Evolutionary conservation across 2,797 vertebrate species (phyloP).

Genomic region (Etheostoma nigrum): DNA sequence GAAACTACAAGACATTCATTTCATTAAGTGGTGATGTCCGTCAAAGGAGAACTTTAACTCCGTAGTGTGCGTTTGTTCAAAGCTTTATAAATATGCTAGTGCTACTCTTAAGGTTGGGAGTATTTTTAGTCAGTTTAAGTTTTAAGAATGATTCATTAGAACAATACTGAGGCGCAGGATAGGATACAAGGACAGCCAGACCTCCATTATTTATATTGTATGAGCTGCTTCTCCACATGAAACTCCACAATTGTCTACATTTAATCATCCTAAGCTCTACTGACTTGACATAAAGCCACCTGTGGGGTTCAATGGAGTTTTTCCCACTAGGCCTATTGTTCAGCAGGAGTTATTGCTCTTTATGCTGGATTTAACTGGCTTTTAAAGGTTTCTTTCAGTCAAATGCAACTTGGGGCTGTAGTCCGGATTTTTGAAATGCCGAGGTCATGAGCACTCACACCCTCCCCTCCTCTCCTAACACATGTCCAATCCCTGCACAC

Average conservation of each 20-base stretch:
- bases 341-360: conserved; percentile 12
- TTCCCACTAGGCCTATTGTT: conserved; percentile 10
- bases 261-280: conserved; percentile 16
- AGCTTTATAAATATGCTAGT: conserved; percentile 26
- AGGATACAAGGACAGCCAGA: not conserved
- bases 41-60: conserved; percentile 1
- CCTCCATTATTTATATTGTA: conserved; percentile 3
- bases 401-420: conserved; percentile 1
- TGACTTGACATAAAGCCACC: conserved; percentile 23
- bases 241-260: not conserved
- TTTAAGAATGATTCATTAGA: conserved; percentile 20
- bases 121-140: conserved; percentile 39
- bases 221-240: conserved; percentile 8
- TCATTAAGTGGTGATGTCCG: not conserved
- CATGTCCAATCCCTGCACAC: not conserved
- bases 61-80: conserved; percentile 3
- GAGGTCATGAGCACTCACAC: not conserved
- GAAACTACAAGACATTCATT: not conserved
- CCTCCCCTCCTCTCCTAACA: not conserved
- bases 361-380: conserved; percentile 29
- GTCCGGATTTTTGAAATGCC: conserved; percentile 13
- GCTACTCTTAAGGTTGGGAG: not conserved
- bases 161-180: not conserved
- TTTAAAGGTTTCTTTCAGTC: not conserved
- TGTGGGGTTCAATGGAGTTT: conserved; percentile 11